Percentiles rank a stretch among this genome's conserved stretches.
These are phyloP conservation scores for Uropsilus gracilis DNA, from an alignment of 2,113 vertebrate species.

Conservation along the genomic window DNA sequence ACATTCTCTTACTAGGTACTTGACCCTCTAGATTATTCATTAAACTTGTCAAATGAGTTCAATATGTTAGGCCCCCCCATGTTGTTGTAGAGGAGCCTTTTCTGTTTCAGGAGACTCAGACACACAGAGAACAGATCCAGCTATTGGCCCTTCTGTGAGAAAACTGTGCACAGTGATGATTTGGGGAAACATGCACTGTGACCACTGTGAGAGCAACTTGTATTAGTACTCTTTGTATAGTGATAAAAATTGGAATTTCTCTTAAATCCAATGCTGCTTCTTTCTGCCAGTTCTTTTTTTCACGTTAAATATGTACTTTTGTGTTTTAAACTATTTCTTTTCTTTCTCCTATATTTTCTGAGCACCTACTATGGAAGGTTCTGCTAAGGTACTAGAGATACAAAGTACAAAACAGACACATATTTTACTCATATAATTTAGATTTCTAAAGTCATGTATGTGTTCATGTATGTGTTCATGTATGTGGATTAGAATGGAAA, in stretches of 20 bases:
- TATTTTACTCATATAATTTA: not conserved
- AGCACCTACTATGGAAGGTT: not conserved
- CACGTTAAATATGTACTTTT: not conserved
- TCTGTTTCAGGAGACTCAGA: not conserved
- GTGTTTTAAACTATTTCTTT: not conserved
- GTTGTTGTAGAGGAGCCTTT: not conserved
- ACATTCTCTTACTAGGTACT: not conserved
- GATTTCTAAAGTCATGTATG: not conserved
- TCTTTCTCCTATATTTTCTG: not conserved
- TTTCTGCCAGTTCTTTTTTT: not conserved
- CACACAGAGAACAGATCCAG: not conserved
- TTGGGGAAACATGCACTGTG: not conserved
- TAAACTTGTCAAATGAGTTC: not conserved
- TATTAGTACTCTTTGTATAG: not conserved
- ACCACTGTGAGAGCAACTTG: not conserved
- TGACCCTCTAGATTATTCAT: not conserved
- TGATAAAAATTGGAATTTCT: not conserved
- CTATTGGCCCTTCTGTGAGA: not conserved
- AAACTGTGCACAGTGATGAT: not conserved
- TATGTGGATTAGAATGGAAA: not conserved
- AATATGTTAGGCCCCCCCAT: not conserved
- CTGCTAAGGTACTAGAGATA: not conserved
- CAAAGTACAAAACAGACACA: not conserved
- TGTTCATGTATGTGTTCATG: not conserved
- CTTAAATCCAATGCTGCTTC: not conserved